Base-by-base conservation (phyloP, 1,140 invertebrate species). In the Holcopasites calliopsidis region DNA sequence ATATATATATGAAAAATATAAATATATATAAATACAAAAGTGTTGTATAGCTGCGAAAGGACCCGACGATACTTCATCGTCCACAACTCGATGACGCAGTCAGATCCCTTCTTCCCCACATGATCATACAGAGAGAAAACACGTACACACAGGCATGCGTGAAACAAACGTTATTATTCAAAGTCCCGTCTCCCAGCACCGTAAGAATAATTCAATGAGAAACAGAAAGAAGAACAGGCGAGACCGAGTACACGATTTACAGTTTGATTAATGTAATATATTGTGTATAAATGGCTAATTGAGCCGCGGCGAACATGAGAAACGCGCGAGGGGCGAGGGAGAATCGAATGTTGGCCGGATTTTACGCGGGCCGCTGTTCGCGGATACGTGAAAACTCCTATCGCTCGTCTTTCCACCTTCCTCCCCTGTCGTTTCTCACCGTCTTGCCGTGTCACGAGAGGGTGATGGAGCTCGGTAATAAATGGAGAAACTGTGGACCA, bases 241-340 rank as follows among this genome's bases (percentile, higher is more conserved):
- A 74, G 11, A 1, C 23, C 55, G 84, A 89, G 86, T 88, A 91
- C 88, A 88, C 86, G 85, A 90, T 61, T 85, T 88, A 89, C 86
- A 87, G 88, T 92, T 91, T 91, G 44, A 91, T 86, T 88, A 35
- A 74, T 74, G 90, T 91, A 90, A 91, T 90, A 91, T 91, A 91
- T 91, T 91, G 90, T 88, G 88, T 91, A 91, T 91, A 91, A 91
- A 90, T 91, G 91, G 89, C 89, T 91, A 92, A 91, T 91, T 90
- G 84, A 91, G 86, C 80, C 80, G 71, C 79, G 79, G 82, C 47
- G 58, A 72, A 38, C 21, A 23, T 28, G 64, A 74, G 70, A n/a
- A n/a, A 80, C 40, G 76, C 57, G 57, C 33, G 75, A 61, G 75
- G 70, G 66, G 42, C 61, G 50, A 66, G 23, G 23, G 44, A 23